A percentile compares a stretch with the other conserved stretches of the same genome.
phyloP scores from a whole-genome alignment of 2,113 vertebrate genomes.

The Oryzias woworae region DNA sequence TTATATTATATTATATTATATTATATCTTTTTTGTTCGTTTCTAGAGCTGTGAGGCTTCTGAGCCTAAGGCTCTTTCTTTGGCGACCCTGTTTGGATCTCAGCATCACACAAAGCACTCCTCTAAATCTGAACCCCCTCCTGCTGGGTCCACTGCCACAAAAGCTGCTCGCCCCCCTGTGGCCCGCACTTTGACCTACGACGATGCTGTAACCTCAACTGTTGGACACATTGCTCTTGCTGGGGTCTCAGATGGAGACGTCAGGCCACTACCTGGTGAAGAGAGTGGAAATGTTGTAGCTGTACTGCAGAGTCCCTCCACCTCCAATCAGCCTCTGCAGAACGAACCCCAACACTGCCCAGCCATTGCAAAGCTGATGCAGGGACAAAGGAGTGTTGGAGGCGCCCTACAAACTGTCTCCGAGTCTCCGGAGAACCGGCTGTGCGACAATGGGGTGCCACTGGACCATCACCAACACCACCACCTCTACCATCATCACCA shows the following conservation, averaged over 20 bases:
- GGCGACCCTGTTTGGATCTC: constrained; percentile 84
- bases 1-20: too few relatives aligned
- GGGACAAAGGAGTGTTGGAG: constrained; percentile 66
- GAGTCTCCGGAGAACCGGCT: constrained; percentile 83
- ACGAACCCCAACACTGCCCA: constrained; percentile 76
- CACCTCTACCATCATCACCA: constrained; percentile 37
- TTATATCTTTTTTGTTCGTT: constrained; percentile 14
- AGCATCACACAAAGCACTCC: constrained; percentile 43
- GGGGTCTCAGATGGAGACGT: constrained; percentile 9
- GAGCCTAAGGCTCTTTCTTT: constrained; percentile 84
- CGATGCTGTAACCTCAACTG: constrained; percentile 51
- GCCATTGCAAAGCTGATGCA: constrained; percentile 92
- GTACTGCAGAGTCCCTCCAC: constrained; percentile 4
- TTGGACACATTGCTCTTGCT: not conserved
- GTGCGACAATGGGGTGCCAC: constrained; percentile 72
- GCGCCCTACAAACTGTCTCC: constrained; percentile 78
- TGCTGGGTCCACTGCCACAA: not conserved
- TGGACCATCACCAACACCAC: constrained; percentile 53
- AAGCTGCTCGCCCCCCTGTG: constrained; percentile 69
- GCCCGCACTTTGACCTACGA: constrained; percentile 86
- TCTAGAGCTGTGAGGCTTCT: constrained; percentile 74
- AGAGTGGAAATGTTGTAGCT: constrained; percentile 2
- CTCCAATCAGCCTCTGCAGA: constrained; percentile 2
- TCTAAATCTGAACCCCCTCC: constrained; percentile 57
- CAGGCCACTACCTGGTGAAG: not conserved